Base-by-base conservation (phyloP, 2,888 invertebrate species). In the Hirtodrosophila duncani region DNA sequence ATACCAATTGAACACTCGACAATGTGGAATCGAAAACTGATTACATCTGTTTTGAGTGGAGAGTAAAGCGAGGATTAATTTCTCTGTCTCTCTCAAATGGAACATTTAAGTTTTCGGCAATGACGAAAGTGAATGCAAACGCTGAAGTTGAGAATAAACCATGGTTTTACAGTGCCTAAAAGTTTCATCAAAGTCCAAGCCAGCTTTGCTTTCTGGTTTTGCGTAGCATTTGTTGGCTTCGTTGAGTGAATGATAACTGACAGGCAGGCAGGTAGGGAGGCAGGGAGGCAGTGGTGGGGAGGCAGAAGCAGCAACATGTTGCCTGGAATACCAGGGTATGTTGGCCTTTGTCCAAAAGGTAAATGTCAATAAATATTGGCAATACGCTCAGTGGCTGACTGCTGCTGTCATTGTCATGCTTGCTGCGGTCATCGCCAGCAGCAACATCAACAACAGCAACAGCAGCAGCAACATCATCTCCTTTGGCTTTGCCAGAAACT, bases 191-290 rank as follows among this genome's bases (percentile, higher is more conserved):
- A n/a, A n/a, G n/a, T n/a, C n/a, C n/a, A n/a, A n/a, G n/a, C n/a
- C n/a, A n/a, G n/a, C n/a, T n/a, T n/a, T n/a, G n/a, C n/a, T n/a
- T n/a, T n/a, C n/a, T 30, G 36, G 41, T 59, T 51, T 60, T 34
- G 44, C 33, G 27, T 58, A 36, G 67, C 63, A 67, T 69, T 72
- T 71, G 62, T 72, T 72, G 74, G 67, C 69, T 48, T 44, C 36
- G 45, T 37, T 70, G 80, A 82, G 81, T 82, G 82, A 80, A 78
- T 80, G 82, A 82, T 82, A 78, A 74, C 80, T 80, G 80, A 80
- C 80, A 80, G 79, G 30, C 78, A 78, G 79, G 65, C 63, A 56
- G 50, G 61, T 48, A 26, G 27, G 23, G 21, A 36, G 31, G 31
- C 36, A 38, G 20, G 27, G 17, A 6, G 18, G 18, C 5, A 11